phyloP scores from a whole-genome alignment of 2,888 invertebrate species.

The Venustoraphidia nigricollis region DNA sequence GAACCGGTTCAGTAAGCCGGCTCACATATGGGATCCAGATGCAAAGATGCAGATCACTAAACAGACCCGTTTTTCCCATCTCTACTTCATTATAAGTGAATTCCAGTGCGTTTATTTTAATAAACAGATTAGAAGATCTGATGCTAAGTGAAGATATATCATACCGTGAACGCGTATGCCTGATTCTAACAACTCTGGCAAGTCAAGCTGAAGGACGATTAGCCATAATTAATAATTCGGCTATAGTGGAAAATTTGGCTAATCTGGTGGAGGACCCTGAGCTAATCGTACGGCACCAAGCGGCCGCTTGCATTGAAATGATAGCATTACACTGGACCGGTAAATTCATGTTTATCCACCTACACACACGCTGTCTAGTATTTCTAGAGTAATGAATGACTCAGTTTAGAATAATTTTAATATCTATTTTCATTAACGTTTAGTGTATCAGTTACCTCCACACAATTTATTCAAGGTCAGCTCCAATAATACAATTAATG shows the following conservation, averaged over 20 bases:
- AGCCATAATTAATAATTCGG: constrained; percentile 23
- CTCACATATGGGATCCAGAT: no score
- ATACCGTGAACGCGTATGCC: constrained; percentile 26
- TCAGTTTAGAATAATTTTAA: neutral
- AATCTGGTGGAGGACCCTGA: constrained; percentile 22
- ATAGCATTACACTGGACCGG: constrained; percentile 15
- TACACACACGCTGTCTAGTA: no score
- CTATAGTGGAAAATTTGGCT: constrained; percentile 21
- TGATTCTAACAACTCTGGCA: constrained; percentile 24
- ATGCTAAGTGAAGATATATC: constrained; percentile 20
- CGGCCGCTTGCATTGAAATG: constrained; percentile 24
- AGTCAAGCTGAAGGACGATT: constrained; percentile 24
- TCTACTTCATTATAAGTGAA: neutral
- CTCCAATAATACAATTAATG: no score
- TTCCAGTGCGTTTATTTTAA: constrained; percentile 1
- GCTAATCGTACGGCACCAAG: constrained; percentile 23
- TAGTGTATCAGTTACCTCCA: no score
- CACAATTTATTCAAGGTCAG: no score
- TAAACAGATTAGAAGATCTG: constrained; percentile 22
- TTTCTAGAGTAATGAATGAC: neutral
- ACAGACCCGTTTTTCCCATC: no score
- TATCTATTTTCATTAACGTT: no score
- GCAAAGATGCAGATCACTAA: no score
- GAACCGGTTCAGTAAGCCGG: no score
- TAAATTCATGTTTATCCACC: neutral